Evolutionary conservation across 2,113 vertebrate genomes (phyloP).

Genomic region (Nesoenas mayeri): DNA sequence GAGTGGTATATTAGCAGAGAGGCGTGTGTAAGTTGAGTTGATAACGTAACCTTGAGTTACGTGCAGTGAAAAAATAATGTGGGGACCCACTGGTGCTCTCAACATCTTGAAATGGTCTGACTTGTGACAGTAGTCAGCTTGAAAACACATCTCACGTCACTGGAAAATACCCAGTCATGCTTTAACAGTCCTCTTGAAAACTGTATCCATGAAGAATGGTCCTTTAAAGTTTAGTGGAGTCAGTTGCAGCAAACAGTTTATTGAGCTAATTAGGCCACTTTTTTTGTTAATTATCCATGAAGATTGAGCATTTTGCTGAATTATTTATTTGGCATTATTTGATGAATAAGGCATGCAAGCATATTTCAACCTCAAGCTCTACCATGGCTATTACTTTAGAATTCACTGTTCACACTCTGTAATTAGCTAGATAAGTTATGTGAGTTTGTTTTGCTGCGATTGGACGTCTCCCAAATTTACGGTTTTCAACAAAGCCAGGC

Average conservation of each 20-base stretch:
- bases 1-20: not conserved
- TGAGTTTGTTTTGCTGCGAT: not conserved
- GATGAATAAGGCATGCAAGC: not conserved
- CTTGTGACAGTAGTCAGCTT: not conserved
- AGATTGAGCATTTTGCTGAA: not conserved
- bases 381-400: not conserved
- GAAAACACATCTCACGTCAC: not conserved
- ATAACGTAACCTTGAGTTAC: not conserved
- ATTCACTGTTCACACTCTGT: not conserved
- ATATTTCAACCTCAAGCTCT: not conserved
- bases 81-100: not conserved
- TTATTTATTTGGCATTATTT: slow-evolving; percentile 41
- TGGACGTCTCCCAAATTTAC: not conserved
- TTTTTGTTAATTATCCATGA: slow-evolving; percentile 2
- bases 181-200: not conserved
- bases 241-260: not conserved
- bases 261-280: not conserved
- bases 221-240: not conserved
- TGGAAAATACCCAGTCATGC: not conserved
- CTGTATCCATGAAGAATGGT: not conserved
- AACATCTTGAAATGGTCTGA: not conserved
- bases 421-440: slow-evolving; percentile 5
- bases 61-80: not conserved
- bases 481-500: slow-evolving; percentile 1
- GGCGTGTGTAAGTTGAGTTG: not conserved